Base-by-base conservation (phyloP, 35 echinoderm and acorn worm genomes). In the Chiridota heheva region DNA sequence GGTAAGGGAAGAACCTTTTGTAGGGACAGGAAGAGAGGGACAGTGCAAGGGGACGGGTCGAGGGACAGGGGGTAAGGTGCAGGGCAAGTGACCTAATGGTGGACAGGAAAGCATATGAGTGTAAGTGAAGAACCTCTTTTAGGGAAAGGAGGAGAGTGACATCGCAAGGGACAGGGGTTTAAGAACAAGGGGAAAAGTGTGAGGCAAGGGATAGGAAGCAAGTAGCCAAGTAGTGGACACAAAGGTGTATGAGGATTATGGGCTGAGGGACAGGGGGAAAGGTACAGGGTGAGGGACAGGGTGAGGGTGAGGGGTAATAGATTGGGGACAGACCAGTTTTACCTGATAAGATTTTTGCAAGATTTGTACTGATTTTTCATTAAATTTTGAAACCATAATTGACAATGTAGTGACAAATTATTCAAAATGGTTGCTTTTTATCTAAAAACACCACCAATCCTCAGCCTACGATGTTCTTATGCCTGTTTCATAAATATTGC, bases 151-250 rank as follows among this genome's bases (percentile, higher is more conserved):
- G 48, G 48, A 22, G 48, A 22, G 48, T 10, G 48, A 22, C 10
- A 22, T 10, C 10, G 48, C 10, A 22, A 22, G 48, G 48, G 48
- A 22, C n/a, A n/a, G n/a, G n/a, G n/a, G n/a, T n/a, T n/a, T n/a
- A n/a, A n/a, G n/a, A n/a, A 86, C 67, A 78, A 92, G 18, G 67
- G 90, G 86, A 77, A 85, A 40, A 31, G 5, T 77, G 18, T 10
- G 10, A 18, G 29, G 4, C 10, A 67, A 27, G 3, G 36, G 8
- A 26, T 4, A n/a, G 3, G 16, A 5, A 26, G 63, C 4, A 67
- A 4, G 37, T 56, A 56, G 48, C 48, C 22, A 22, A 13, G 48
- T 55, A 55, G 48, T 55, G 22, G 22, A 12, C 48, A 12, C 12
- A 22, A 22, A 22, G 22, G 12, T 13, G 48, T 13, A 55, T 55